phyloP scores from a whole-genome alignment of 2,797 vertebrate genomes.

The Molossus alvarezi region DNA sequence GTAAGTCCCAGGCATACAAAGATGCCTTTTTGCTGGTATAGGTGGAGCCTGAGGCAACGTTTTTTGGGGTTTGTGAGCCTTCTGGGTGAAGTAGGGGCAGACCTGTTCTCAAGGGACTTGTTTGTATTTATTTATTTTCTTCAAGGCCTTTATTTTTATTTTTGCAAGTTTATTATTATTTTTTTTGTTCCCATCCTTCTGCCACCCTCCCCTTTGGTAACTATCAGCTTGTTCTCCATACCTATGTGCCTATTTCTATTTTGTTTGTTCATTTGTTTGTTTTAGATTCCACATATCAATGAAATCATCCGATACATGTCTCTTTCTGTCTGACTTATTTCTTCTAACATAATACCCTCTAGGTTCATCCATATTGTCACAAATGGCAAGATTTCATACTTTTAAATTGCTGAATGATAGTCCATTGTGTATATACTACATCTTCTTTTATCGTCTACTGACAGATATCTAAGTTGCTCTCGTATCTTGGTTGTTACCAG shows the following conservation, averaged over 20 bases:
- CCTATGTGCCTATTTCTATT: neutral
- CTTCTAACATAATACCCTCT: neutral
- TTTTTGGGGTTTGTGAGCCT: neutral
- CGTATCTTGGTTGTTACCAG: neutral
- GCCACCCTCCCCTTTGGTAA: neutral
- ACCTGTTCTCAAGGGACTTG: neutral
- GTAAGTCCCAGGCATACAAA: neutral
- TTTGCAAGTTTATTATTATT: neutral
- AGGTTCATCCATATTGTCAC: neutral
- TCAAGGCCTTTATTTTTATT: neutral
- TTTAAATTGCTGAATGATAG: neutral
- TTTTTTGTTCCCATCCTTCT: neutral
- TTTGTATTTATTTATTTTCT: neutral
- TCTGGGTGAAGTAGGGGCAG: neutral
- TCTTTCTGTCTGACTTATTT: neutral
- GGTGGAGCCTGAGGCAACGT: neutral
- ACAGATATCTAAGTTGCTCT: neutral
- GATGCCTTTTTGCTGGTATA: neutral
- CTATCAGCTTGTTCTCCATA: neutral
- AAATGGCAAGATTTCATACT: neutral
- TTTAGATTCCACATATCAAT: neutral
- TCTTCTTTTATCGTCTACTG: neutral
- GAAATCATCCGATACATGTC: neutral
- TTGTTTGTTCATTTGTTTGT: neutral
- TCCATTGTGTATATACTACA: neutral